Evolutionary conservation across 2,888 invertebrate genomes (phyloP), one percentile per base, ranked within the genome.

Genomic region (Cryptocephalus moraei): DNA sequence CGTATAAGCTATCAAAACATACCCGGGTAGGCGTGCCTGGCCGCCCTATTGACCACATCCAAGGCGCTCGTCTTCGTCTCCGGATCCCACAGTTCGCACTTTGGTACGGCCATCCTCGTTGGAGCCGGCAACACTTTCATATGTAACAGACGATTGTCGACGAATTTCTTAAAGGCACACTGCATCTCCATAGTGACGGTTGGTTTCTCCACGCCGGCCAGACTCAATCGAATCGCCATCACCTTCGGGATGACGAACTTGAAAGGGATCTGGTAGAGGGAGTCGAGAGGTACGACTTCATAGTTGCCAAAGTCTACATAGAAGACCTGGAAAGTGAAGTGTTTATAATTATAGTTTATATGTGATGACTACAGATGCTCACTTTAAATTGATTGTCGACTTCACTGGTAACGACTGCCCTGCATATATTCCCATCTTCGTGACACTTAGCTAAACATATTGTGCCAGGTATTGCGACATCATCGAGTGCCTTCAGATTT

Each of bases 281-380:
- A 80, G 54, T 80, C 77, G 52, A 81, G 80, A 0, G 82, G 76
- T 9, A 87, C 78, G 60, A 80, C 72, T 69, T 86, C 88, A 8
- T 82, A 82, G 62, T 86, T 84, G 32, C 89, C 89, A 65, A 84
- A 88, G 67, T 89, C 89, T 32, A 88, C 85, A 66, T 86, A 89
- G 61, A 82, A 85, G 6, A 89, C 67, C 68, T 68, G 38, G 41
- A 44, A 49, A 22, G 22, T 4, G 22, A 4, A 22, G 6, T 38
- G 38, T 38, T 11, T 6, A 38, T 6, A 38, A 22, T 22, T 22
- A 22, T 22, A 2, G n/a, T n/a, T n/a, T n/a, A n/a, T n/a, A n/a
- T n/a, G n/a, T 4, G 12, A 9, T n/a, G n/a, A n/a, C n/a, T n/a
- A n/a, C n/a, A n/a, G n/a, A 4, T 22, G 22, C 54, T 51, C 52